These are phyloP conservation scores for Heliconius hermathena DNA, from an alignment of 1,140 invertebrate species.

Conservation along the genomic window DNA sequence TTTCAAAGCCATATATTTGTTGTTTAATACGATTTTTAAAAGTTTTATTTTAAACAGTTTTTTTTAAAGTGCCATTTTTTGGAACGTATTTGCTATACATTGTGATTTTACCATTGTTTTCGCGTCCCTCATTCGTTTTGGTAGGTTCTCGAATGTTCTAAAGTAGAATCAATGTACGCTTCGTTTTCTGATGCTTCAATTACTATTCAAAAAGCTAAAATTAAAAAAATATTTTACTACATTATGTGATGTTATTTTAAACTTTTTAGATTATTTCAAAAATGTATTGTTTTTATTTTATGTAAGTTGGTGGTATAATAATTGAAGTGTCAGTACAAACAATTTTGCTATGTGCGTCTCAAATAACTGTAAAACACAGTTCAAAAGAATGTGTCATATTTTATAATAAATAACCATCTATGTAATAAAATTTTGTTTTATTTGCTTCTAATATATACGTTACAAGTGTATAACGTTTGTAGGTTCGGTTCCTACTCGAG, in stretches of 20 bases:
- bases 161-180: conserved; percentile 79
- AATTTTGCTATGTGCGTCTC: conserved; percentile 77
- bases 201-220: conserved; percentile 13
- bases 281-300: neutral
- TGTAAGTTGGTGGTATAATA: conserved; percentile 19
- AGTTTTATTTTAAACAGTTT: conserved; percentile 49
- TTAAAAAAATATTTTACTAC: neutral
- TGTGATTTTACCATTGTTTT: conserved; percentile 51
- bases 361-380: conserved; percentile 77
- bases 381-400: conserved; percentile 81
- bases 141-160: conserved; percentile 77
- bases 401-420: conserved; percentile 82
- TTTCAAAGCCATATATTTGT: conserved; percentile 75
- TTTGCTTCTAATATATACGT: conserved; percentile 35
- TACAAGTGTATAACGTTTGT: no score
- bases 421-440: conserved; percentile 67
- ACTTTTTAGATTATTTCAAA: neutral
- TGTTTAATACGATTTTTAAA: conserved; percentile 60
- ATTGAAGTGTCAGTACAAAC: conserved; percentile 45
- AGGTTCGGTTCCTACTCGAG: no score
- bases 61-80: conserved; percentile 65
- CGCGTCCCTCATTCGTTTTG: conserved; percentile 61
- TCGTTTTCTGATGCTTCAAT: conserved; percentile 50
- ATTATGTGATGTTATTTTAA: neutral
- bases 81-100: conserved; percentile 55